Percentiles rank a stretch among this genome's conserved stretches.
These are phyloP conservation scores for Halcyon senegalensis DNA, from an alignment of 2,113 vertebrate species.

Conservation along the genomic window DNA sequence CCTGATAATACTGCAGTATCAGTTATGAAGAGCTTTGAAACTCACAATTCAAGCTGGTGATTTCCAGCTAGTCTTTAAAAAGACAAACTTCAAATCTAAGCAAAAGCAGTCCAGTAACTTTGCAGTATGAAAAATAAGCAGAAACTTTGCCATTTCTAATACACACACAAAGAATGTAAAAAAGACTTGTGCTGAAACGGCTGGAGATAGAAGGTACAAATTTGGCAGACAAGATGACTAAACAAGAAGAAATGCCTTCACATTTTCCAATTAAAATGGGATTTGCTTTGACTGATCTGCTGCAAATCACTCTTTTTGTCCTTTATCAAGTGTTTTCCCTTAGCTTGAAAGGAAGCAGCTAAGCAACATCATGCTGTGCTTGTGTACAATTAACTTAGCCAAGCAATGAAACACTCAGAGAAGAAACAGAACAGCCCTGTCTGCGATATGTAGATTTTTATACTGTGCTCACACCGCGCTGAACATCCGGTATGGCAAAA, in stretches of 20 bases:
- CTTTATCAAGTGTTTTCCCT: not conserved
- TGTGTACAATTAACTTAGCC: not conserved
- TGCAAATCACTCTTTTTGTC: not conserved
- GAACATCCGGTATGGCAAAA: not conserved
- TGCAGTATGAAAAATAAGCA: not conserved
- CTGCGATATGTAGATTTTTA: not conserved
- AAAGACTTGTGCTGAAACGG: not conserved
- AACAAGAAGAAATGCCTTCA: not conserved
- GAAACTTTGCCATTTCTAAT: not conserved
- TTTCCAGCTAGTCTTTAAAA: not conserved
- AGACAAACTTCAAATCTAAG: not conserved
- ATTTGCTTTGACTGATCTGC: constrained; percentile 4
- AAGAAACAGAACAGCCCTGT: not conserved
- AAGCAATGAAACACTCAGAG: constrained; percentile 16
- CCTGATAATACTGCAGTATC: not conserved
- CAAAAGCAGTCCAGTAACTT: not conserved
- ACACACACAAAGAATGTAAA: not conserved
- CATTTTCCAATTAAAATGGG: constrained; percentile 38
- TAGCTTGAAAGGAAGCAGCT: constrained; percentile 15
- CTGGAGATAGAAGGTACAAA: not conserved
- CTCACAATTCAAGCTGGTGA: not conserved
- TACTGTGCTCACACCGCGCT: not conserved
- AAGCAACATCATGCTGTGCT: constrained; percentile 38
- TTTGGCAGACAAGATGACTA: not conserved
- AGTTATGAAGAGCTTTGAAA: not conserved